These are phyloP conservation scores for Tenebrio molitor DNA, from an alignment of 1,140 invertebrate genomes.

Conservation along the genomic window DNA sequence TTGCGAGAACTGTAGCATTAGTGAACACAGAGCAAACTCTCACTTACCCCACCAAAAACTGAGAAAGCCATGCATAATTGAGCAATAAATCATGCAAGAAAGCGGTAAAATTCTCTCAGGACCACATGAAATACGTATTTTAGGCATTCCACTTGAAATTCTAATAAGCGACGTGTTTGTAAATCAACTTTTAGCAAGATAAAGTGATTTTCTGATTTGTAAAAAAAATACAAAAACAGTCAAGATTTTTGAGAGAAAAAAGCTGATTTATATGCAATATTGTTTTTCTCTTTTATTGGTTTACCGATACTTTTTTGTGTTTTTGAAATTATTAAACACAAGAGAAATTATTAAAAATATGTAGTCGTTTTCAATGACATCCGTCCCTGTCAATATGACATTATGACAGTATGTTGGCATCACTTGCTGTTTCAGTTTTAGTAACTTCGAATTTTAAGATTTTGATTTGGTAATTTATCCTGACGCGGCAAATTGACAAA, in stretches of 20 bases:
- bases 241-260: no score
- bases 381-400: no score
- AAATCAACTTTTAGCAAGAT: not conserved
- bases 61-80: slow-evolving; percentile 39
- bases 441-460: not conserved
- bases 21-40: slow-evolving; percentile 17
- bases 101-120: slow-evolving; percentile 34
- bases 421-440: not conserved
- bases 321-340: no score
- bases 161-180: slow-evolving; percentile 2
- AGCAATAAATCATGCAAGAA: slow-evolving; percentile 38
- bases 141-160: not conserved
- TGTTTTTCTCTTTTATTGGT: no score
- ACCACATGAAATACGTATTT: slow-evolving; percentile 28
- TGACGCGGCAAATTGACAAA: no score
- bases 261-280: no score
- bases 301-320: no score
- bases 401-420: no score
- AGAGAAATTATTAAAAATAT: no score
- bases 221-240: no score
- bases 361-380: no score
- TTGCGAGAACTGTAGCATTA: slow-evolving; percentile 29
- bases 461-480: not conserved
- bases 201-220: no score
- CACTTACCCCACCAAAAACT: slow-evolving; percentile 24